Percentiles rank a stretch among this genome's conserved stretches.
Evolutionary conservation across 92 coral and sea anemone species (phyloP).

Genomic region (Hydrozoanthus gracilis): DNA sequence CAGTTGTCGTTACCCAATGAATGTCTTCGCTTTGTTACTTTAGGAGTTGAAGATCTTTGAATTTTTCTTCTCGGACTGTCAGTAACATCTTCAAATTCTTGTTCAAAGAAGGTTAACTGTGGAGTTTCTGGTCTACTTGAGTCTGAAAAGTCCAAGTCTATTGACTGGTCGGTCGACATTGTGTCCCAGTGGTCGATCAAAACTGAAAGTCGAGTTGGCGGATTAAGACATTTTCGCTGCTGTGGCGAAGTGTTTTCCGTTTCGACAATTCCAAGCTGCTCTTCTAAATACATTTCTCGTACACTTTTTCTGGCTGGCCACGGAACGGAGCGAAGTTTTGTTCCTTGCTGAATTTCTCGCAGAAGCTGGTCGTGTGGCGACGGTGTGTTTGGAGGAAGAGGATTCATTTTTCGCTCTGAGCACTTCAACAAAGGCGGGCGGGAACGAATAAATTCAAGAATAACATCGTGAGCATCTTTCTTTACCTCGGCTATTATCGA

Average conservation of each 20-base stretch:
- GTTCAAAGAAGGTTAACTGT: constrained; percentile 39
- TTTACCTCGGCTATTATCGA: constrained; percentile 61
- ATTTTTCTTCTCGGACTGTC: constrained; percentile 54
- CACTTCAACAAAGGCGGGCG: constrained; percentile 87
- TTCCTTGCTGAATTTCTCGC: constrained; percentile 71
- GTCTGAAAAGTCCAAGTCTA: constrained; percentile 50
- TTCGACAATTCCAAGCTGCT: constrained; percentile 59
- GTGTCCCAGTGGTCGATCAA: constrained; percentile 84
- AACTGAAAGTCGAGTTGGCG: constrained; percentile 70
- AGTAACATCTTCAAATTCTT: constrained; percentile 55
- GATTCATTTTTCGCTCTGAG: constrained; percentile 76
- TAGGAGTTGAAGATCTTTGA: constrained; percentile 47
- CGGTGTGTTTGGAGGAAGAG: constrained; percentile 63
- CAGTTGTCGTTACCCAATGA: constrained; percentile 69
- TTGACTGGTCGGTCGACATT: constrained; percentile 66
- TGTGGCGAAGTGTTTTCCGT: constrained; percentile 55
- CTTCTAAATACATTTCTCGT: constrained; percentile 77
- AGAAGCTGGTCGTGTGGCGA: constrained; percentile 73
- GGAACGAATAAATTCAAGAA: constrained; percentile 86
- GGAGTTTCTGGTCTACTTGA: constrained; percentile 67
- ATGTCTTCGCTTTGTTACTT: constrained; percentile 35
- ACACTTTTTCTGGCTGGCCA: constrained; percentile 70
- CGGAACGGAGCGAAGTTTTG: constrained; percentile 67
- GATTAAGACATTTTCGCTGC: constrained; percentile 83
- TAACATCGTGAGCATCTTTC: constrained; percentile 90